These are phyloP conservation scores for Anthophora plumipes DNA, from an alignment of 2,888 invertebrate species.

Conservation along the genomic window DNA sequence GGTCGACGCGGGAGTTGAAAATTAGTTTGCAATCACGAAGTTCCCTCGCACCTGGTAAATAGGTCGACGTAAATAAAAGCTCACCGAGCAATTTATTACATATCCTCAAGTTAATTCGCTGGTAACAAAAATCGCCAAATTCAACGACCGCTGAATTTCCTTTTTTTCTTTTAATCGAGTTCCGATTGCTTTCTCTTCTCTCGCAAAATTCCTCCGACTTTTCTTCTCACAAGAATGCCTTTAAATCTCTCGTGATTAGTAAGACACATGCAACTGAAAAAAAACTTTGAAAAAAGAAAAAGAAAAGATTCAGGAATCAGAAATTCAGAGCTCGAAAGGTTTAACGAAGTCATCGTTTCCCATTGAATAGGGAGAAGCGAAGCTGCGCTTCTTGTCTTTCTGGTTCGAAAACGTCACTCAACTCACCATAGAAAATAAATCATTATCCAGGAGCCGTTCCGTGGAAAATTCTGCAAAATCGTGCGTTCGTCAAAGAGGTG, in stretches of 20 bases:
- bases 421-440: not conserved
- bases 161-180: not conserved
- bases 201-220: too few species aligned
- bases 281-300: too few species aligned
- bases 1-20: slow-evolving; percentile 25
- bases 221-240: too few species aligned
- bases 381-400: too few species aligned
- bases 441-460: not conserved
- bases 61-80: slow-evolving; percentile 23
- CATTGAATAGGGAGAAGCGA: too few species aligned
- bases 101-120: not conserved
- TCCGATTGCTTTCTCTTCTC: not conserved
- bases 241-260: too few species aligned
- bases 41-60: slow-evolving; percentile 1
- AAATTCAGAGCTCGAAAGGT: too few species aligned
- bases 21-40: slow-evolving; percentile 42
- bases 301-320: too few species aligned
- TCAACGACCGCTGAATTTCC: not conserved
- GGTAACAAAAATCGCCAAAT: not conserved
- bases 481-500: not conserved
- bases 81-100: slow-evolving; percentile 12
- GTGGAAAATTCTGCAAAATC: slow-evolving; percentile 10
- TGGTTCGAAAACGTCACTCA: too few species aligned
- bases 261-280: too few species aligned
- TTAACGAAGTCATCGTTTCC: too few species aligned